Base-by-base conservation (phyloP, 2,888 invertebrate species). In the Doris montereyensis region DNA sequence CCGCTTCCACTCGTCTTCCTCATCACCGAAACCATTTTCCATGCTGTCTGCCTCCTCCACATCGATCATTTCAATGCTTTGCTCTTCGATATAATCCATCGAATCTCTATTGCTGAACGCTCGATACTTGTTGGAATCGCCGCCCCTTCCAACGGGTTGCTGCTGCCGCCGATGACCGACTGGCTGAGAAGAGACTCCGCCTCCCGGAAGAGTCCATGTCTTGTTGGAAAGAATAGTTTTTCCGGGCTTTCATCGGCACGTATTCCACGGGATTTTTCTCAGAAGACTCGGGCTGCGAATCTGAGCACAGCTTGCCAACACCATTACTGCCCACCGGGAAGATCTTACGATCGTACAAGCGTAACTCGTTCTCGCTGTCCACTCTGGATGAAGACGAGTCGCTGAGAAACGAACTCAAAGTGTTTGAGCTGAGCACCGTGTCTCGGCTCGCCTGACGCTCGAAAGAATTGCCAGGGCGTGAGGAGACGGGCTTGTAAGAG, bases 331-430 rank as follows among this genome's bases (percentile, higher is more conserved):
- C n/a, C n/a, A n/a, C n/a, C n/a, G n/a, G n/a, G 17, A 71, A 77
- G 17, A 30, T 21, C 26, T 60, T 52, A 26, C 77, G 52, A 8
- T 77, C 77, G 17, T 26, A 32, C 21, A 65, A 60, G 17, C 76
- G 72, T 4, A 41, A 32, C 2, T 78, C 76, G 21, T 17, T 35
- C 65, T 76, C 76, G 21, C 79, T 71, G 41, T 76, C 79, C 5
- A 13, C 8, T 3, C 71, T 21, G 41, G 35, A 52, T 1, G 41
- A 81, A 8, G 82, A 81, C 24, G 77, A 77, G 78, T 81, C 82
- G 68, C 83, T 84, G 32, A 84, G 67, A 65, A 74, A 80, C 13
- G 83, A 84, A 32, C 82, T 82, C 35, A 82, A 79, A 1, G 83
- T 84, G 17, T 76, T 76, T 67, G 80, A 78, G 58, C 78, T 80